Evolutionary conservation across 2,113 vertebrate genomes (phyloP).

Genomic region (Sminthopsis crassicaudata): DNA sequence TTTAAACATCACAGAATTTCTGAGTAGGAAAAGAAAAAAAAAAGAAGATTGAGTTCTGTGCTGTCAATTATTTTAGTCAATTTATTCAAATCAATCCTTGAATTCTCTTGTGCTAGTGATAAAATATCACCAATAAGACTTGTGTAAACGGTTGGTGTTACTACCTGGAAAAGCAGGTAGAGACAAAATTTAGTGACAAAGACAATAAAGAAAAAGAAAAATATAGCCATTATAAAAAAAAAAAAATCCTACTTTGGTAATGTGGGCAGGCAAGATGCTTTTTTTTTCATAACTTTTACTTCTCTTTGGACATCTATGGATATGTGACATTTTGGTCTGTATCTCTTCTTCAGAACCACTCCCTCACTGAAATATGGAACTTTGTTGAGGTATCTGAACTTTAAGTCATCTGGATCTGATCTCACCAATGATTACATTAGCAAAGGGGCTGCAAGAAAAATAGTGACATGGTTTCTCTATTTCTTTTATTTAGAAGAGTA

Average conservation of each 20-base stretch:
- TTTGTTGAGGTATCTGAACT: not conserved
- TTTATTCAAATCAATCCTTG: not conserved
- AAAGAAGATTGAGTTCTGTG: not conserved
- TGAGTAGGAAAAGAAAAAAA: not conserved
- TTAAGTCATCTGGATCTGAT: not conserved
- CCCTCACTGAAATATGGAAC: not conserved
- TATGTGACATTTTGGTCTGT: not conserved
- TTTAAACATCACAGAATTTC: slow-evolving; percentile 7
- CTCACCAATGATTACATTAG: not conserved
- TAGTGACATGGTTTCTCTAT: not conserved
- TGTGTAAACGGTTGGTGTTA: too few species aligned
- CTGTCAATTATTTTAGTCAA: not conserved
- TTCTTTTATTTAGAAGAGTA: not conserved
- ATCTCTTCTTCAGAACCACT: not conserved
- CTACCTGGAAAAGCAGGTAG: too few species aligned
- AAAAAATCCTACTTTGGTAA: not conserved
- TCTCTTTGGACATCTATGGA: not conserved
- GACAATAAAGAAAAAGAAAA: not conserved
- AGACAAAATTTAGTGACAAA: not conserved
- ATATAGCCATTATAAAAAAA: not conserved
- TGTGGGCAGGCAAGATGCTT: not conserved
- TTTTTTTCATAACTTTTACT: not conserved
- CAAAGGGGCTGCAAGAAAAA: not conserved
- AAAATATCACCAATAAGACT: too few species aligned
- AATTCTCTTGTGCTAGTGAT: too few species aligned